Evolutionary conservation across 1,140 invertebrate genomes (phyloP).

Genomic region (Chionoecetes opilio): DNA sequence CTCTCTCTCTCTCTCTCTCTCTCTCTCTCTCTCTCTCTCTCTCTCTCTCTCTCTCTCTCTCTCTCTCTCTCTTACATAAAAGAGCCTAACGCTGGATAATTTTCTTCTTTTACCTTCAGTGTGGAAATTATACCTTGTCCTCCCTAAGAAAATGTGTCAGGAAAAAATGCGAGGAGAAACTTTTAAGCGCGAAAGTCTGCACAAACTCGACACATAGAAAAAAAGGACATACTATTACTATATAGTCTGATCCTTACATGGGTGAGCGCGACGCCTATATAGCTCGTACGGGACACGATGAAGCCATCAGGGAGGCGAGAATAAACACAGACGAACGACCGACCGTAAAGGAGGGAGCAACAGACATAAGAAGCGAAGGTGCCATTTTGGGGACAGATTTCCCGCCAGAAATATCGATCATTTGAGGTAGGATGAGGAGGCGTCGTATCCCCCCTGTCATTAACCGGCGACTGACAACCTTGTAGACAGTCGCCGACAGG

Average conservation of each 20-base stretch:
- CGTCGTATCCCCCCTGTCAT: not conserved
- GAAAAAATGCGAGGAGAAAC: conserved; percentile 1
- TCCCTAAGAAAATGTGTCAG: not conserved
- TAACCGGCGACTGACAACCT: conserved; percentile 13
- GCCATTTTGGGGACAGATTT: conserved; percentile 28
- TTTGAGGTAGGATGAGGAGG: conserved; percentile 6
- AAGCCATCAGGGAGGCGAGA: conserved; percentile 1
- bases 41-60: not conserved
- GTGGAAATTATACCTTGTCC: conserved; percentile 28
- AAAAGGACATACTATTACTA: conserved; percentile 13
- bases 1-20: conserved; percentile 1
- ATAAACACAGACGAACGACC: not conserved
- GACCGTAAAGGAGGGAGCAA: not conserved
- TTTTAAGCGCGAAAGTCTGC: conserved; percentile 15
- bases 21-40: not conserved
- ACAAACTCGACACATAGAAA: not conserved
- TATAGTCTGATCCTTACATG: not conserved
- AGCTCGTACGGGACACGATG: not conserved
- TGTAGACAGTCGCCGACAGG: not conserved
- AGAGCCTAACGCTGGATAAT: not conserved
- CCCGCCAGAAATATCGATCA: not conserved
- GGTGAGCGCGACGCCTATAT: not conserved
- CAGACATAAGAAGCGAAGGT: not conserved
- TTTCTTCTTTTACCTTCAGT: conserved; percentile 9
- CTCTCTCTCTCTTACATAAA: not conserved